Evolutionary conservation across 2,888 invertebrate species (phyloP), one percentile per base, ranked within the genome.

Genomic region (Pogonocherus hispidulus): DNA sequence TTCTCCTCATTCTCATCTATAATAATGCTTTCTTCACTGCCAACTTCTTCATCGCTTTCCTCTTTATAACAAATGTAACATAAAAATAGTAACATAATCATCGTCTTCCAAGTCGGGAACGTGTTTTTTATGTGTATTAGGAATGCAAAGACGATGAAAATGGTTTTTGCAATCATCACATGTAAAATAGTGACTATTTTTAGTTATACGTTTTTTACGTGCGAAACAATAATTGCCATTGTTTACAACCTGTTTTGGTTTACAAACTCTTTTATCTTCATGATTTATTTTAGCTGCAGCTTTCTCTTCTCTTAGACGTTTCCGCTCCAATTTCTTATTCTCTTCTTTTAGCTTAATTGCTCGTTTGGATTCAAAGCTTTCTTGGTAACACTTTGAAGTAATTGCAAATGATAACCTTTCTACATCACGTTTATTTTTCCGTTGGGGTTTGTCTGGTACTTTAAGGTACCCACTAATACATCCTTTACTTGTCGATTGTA

Each of bases 391-490:
- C 16, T 18, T 18, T n/a, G 16, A 16, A 16, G 20, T 19, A 20
- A 20, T 19, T 47, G 47, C 27, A 20, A n/a, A n/a, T n/a, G n/a
- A n/a, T 9, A 67, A 32, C 1, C 51, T 27, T 27, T 63, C 56
- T 56, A 49, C 23, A 18, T 64, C 27, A 16, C 64, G 55, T 32
- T 64, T 68, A 16, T 46, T 62, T 51, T 68, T 68, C 14, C 68
- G 37, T 23, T 52, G 44, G 8, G 60, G 66, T 47, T 27, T 52
- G 44, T 66, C 60, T 60, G 66, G 60, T 16, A 27, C 27, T 55
- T 52, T 27, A 4, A 68, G 35, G 41, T 57, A 64, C 6, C 11
- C 37, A 27, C 35, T 57, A 27, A 62, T 55, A 32, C 32, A 32
- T 16, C 54, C 19, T 54, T 32, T 67, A 67, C 51, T 63, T 59